phyloP scores from a whole-genome alignment of 2,797 vertebrate genomes.

The Aulostomus chinensis region DNA sequence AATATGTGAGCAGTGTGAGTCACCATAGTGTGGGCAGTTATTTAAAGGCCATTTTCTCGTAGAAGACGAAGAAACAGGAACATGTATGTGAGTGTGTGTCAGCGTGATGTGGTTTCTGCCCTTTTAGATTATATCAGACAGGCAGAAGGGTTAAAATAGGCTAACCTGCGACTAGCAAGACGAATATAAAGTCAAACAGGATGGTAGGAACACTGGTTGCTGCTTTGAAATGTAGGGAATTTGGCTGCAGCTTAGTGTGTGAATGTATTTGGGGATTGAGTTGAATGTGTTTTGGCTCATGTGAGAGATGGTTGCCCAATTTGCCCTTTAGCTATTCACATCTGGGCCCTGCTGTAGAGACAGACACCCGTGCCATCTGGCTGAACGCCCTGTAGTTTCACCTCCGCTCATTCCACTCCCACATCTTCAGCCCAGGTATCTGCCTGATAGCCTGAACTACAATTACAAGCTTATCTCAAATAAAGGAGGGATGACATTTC shows the following conservation, averaged over 20 bases:
- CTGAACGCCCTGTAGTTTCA: constrained; percentile 19
- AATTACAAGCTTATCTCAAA: constrained; percentile 13
- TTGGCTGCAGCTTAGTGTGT: background rate
- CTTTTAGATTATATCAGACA: background rate
- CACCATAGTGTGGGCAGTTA: constrained; percentile 63
- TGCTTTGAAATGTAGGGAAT: background rate
- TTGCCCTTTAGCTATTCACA: constrained; percentile 25
- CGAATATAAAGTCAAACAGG: too few species aligned
- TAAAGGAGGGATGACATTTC: constrained; percentile 59
- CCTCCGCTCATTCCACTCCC: constrained; percentile 23
- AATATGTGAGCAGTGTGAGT: constrained; percentile 67
- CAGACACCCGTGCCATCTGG: background rate
- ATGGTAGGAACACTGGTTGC: background rate
- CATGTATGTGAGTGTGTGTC: constrained; percentile 17
- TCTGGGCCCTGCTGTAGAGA: constrained; percentile 5
- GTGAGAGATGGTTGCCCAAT: constrained; percentile 14
- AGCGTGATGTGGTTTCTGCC: constrained; percentile 33
- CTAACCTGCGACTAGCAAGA: too few species aligned
- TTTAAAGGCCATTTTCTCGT: constrained; percentile 66
- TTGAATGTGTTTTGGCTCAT: background rate
- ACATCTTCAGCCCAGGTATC: constrained; percentile 38
- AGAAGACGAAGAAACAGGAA: constrained; percentile 50
- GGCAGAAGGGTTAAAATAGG: too few species aligned
- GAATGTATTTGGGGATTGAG: background rate
- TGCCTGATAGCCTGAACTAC: constrained; percentile 27